phyloP scores from a whole-genome alignment of 2,113 vertebrate species.

The Edolisoma coerulescens region DNA sequence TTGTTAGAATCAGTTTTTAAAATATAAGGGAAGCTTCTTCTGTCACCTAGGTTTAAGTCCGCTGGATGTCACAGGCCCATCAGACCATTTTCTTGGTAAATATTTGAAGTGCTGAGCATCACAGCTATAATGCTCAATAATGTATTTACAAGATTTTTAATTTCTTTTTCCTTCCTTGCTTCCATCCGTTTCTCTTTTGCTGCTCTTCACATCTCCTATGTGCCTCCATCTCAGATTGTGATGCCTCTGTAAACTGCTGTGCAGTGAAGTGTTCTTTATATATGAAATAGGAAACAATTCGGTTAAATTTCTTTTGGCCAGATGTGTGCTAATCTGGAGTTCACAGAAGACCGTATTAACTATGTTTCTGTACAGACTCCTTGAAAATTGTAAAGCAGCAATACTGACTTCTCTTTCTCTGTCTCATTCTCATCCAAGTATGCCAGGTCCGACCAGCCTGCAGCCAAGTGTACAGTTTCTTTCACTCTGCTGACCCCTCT shows the following conservation, averaged over 20 bases:
- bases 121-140: neutral
- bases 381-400: neutral
- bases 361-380: neutral
- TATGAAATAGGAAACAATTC: neutral
- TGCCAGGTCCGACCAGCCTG: conserved; percentile 79
- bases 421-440: conserved; percentile 42
- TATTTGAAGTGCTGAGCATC: neutral
- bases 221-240: neutral
- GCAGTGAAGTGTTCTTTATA: neutral
- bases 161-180: neutral
- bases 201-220: neutral
- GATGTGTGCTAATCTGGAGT: neutral
- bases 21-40: neutral
- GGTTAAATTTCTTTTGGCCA: neutral
- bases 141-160: neutral
- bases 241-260: neutral
- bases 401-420: neutral
- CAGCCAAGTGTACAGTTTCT: conserved; percentile 81
- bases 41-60: neutral
- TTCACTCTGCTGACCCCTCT: conserved; percentile 81
- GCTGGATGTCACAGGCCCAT: neutral
- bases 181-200: neutral
- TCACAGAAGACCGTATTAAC: neutral
- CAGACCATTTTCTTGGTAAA: neutral
- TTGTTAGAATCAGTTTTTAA: neutral